Conservation (phyloP, 2,888 invertebrate genomes). For the Lottia gigantea region DNA sequence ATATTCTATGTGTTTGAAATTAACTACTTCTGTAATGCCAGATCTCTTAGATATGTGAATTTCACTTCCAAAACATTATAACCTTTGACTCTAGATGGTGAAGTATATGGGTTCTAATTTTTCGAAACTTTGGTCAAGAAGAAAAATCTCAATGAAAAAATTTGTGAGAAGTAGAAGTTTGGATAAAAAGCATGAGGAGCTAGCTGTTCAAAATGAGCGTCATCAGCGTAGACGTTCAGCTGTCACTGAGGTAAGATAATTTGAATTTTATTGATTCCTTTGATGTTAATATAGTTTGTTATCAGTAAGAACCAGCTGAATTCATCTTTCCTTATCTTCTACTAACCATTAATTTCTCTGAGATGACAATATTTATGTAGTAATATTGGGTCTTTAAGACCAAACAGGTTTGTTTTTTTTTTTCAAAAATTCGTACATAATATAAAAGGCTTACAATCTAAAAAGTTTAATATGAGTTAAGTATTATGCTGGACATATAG, state of each 20-base stretch:
- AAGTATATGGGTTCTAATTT: not conserved
- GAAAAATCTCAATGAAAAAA: conserved; percentile 19
- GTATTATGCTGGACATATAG: no score
- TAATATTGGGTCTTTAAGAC: no score
- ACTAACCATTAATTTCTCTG: not conserved
- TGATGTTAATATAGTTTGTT: not conserved
- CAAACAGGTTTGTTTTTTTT: no score
- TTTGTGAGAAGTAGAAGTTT: not conserved
- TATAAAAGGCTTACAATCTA: no score
- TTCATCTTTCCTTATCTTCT: not conserved
- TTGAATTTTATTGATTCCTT: not conserved
- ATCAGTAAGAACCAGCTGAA: not conserved
- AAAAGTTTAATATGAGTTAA: no score
- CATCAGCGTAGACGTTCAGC: conserved; percentile 40
- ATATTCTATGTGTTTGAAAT: no score
- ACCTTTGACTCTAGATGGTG: not conserved
- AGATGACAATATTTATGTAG: no score
- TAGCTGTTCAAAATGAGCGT: conserved; percentile 27
- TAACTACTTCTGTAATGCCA: no score
- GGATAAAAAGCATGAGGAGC: conserved; percentile 30
- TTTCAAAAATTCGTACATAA: no score
- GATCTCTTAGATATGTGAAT: no score
- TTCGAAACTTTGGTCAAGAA: not conserved
- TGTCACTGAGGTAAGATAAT: conserved; percentile 37
- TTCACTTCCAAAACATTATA: no score